phyloP scores from a whole-genome alignment of 2,888 invertebrate species.

The Plebejus argus region DNA sequence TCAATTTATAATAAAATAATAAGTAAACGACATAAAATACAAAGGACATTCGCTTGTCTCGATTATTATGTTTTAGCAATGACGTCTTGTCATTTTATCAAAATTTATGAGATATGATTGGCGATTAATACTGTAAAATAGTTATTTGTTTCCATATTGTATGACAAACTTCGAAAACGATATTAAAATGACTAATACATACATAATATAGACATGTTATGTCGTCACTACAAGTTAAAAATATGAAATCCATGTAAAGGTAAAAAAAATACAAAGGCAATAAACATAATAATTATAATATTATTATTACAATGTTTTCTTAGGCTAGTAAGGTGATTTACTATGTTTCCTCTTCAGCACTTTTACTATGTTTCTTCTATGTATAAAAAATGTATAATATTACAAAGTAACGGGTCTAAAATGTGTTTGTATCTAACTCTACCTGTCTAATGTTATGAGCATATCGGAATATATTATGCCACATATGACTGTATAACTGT shows the following conservation, averaged over 20 bases:
- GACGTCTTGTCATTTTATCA: not conserved
- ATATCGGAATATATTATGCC: slow-evolving; percentile 4
- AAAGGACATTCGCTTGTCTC: not conserved
- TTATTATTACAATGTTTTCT: too few species aligned
- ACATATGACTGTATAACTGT: slow-evolving; percentile 7
- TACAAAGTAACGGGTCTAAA: not conserved
- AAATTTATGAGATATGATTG: slow-evolving; percentile 2
- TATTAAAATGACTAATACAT: not conserved
- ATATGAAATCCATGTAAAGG: too few species aligned
- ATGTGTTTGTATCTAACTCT: not conserved
- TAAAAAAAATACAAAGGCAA: too few species aligned
- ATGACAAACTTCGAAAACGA: slow-evolving; percentile 3
- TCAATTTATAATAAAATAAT: not conserved
- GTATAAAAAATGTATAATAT: slow-evolving; percentile 4
- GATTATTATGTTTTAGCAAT: not conserved
- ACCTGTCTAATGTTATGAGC: not conserved
- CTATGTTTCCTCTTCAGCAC: too few species aligned
- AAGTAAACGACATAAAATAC: not conserved
- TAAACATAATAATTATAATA: too few species aligned
- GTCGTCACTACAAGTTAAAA: not conserved
- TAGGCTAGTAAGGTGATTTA: too few species aligned
- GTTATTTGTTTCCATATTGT: not conserved
- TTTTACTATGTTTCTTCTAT: not conserved
- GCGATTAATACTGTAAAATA: slow-evolving; percentile 3
- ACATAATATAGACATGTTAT: not conserved